Evolutionary conservation across 1,140 invertebrate species (phyloP), one percentile per base, ranked within the genome.

Genomic region (Chrysomallon squamiferum): DNA sequence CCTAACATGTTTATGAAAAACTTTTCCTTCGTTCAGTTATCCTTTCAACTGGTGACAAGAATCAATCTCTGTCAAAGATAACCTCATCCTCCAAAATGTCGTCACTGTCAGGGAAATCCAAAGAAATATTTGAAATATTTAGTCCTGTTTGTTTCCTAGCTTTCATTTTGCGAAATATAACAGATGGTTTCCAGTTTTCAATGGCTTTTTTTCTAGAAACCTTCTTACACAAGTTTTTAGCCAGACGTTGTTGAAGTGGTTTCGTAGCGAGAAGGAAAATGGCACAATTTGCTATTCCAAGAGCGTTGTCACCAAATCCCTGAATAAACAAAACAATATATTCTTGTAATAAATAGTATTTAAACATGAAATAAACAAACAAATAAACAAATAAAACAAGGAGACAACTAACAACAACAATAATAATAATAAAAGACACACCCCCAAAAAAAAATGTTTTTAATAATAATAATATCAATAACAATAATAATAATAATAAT

Each of bases 221-320:
- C 7, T 25, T 47, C 0, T 49, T 50, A 32, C 60, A 20, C 43
- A 70, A 35, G 11, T 32, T n/a, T 4, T 58, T 65, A 18, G 20
- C 32, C 52, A 77, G 20, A 33, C 56, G 57, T 20, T 27, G 54
- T 22, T 71, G 62, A 22, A 77, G 70, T 43, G 68, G 65, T 47
- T 58, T 68, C 3, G 72, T 72, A n/a, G 67, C 59, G 11, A 72
- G 15, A 54, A 68, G 75, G 52, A 79, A 73, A 20, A 76, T 65
- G 11, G 76, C 47, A 3, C 38, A 70, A 62, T 79, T 79, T 41
- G 62, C 68, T 2, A 79, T 52, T 11, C 74, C 75, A 32, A 77
- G 75, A 18, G 66, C 49, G 43, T 77, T 74, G 57, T 79, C 74
- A 2, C 75, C 72, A 13, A 76, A 47, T 15, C 65, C 77, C 77